Percentiles rank a stretch among this genome's conserved stretches.
Conservation (phyloP, 2,797 vertebrate species). For the Microtus agrestis region DNA sequence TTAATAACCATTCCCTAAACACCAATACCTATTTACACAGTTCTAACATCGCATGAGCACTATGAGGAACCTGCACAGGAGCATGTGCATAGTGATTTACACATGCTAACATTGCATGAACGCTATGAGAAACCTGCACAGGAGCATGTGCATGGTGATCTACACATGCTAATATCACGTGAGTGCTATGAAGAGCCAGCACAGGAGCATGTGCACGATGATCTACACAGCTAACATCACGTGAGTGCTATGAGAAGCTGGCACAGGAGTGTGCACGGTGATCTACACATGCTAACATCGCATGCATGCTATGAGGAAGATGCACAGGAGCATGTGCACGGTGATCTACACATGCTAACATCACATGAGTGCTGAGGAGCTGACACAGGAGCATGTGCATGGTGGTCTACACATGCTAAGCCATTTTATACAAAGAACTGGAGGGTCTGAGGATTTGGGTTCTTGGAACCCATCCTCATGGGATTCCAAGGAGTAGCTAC, state of each 20-base stretch:
- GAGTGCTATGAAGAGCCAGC: too few species aligned
- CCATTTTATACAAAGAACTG: not conserved
- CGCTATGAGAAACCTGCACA: not conserved
- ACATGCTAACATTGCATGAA: too few species aligned
- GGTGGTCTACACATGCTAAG: not conserved
- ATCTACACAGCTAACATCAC: not conserved
- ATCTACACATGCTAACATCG: too few species aligned
- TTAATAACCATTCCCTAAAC: not conserved
- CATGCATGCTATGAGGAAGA: too few species aligned
- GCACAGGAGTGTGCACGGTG: too few species aligned
- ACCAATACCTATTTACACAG: not conserved
- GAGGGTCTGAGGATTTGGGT: not conserved
- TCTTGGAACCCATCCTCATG: not conserved
- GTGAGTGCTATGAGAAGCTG: not conserved
- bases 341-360: not conserved
- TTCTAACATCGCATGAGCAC: not conserved
- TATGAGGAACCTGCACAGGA: not conserved
- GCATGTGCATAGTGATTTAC: too few species aligned
- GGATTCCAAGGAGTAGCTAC: not conserved
- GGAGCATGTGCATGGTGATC: too few species aligned
- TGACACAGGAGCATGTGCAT: accelerated
- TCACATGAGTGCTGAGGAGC: not conserved
- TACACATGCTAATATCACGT: too few species aligned
- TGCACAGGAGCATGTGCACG: too few species aligned
- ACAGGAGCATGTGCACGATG: too few species aligned